Conservation (phyloP, 2,888 invertebrate genomes). For the Falcaria lacertinaria region DNA sequence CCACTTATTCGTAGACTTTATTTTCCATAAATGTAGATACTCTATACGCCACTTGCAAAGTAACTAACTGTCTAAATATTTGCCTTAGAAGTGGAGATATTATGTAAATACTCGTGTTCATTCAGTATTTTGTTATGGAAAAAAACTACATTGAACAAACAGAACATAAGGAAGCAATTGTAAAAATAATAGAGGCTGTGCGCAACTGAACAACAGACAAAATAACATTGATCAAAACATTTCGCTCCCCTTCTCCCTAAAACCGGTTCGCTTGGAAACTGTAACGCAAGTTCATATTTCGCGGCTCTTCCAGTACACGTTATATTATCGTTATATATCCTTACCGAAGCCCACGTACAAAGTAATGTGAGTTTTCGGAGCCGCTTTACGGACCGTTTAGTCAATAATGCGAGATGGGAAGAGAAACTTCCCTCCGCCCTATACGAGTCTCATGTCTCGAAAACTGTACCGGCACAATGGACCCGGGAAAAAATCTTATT, state of each 20-base stretch:
- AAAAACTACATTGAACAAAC: no score
- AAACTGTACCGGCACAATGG: neutral
- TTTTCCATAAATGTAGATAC: no score
- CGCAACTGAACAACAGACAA: no score
- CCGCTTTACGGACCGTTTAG: constrained; percentile 41
- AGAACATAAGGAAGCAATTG: no score
- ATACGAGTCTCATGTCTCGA: constrained; percentile 12
- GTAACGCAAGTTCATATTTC: constrained; percentile 16
- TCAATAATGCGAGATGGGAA: constrained; percentile 41
- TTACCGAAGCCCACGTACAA: constrained; percentile 23
- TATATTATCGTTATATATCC: constrained; percentile 6
- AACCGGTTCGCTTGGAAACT: constrained; percentile 11
- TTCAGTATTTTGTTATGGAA: no score
- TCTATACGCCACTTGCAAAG: no score
- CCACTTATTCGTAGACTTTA: no score
- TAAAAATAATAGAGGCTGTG: no score
- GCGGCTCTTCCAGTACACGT: constrained; percentile 3
- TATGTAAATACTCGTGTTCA: no score
- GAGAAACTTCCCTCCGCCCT: constrained; percentile 14
- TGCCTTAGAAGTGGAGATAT: no score
- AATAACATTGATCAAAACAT: no score
- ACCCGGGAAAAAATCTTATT: neutral
- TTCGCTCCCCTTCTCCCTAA: constrained; percentile 9
- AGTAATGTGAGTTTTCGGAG: constrained; percentile 34
- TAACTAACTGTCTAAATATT: no score